A percentile compares a stretch with the other conserved stretches of the same genome.
Evolutionary conservation across 1,140 invertebrate genomes (phyloP).

Genomic region (Scaptomyza pallida): DNA sequence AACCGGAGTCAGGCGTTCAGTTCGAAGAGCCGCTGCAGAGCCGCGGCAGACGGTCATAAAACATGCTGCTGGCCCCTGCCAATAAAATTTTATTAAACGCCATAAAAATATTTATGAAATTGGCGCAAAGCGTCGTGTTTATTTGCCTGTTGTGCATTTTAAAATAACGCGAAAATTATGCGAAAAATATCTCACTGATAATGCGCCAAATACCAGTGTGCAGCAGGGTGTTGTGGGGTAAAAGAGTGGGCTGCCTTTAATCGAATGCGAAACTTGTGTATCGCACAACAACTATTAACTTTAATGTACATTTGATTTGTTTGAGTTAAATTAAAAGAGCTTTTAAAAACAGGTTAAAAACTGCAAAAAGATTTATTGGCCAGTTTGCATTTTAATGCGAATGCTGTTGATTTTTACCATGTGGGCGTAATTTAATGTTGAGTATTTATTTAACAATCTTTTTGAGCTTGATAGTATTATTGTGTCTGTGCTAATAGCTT

Average conservation of each 20-base stretch:
- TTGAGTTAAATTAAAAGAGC: neutral
- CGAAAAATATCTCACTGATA: constrained; percentile 34
- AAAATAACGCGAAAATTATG: constrained; percentile 78
- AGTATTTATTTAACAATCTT: no score
- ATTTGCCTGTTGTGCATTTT: constrained; percentile 68
- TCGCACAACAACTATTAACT: neutral
- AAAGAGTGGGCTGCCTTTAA: neutral
- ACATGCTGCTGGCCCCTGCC: constrained; percentile 48
- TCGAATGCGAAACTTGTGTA: neutral
- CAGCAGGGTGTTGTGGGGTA: constrained; percentile 6
- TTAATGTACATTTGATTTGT: constrained; percentile 23
- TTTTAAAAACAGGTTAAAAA: constrained; percentile 4
- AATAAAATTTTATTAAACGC: constrained; percentile 81
- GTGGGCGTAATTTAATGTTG: neutral
- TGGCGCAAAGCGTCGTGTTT: constrained; percentile 68
- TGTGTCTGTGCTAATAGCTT: no score
- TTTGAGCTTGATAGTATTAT: no score
- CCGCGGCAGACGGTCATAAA: constrained; percentile 33
- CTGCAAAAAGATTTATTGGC: neutral
- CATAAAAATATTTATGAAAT: constrained; percentile 81
- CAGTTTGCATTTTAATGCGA: neutral
- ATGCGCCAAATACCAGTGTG: constrained; percentile 49
- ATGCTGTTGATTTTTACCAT: neutral
- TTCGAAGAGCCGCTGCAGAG: no score
- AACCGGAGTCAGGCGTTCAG: neutral